phyloP scores from a whole-genome alignment of 1,140 invertebrate genomes.

The Agrilus planipennis region DNA sequence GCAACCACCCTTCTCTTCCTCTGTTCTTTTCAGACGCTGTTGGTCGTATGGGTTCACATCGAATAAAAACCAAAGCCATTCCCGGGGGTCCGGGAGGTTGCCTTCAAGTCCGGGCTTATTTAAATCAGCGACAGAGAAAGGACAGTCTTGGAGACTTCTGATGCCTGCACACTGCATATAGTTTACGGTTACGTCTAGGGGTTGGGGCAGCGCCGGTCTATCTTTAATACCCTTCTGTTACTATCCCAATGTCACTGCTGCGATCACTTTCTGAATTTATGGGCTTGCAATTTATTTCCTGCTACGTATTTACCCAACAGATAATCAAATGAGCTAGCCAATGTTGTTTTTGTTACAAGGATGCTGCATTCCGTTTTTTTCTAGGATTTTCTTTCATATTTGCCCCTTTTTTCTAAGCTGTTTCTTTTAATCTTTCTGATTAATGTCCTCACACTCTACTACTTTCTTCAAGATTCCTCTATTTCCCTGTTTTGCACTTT shows the following conservation, averaged over 20 bases:
- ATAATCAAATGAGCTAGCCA: no score
- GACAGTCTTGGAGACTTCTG: conserved; percentile 3
- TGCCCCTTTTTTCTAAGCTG: no score
- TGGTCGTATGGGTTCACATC: no score
- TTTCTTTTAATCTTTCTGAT: no score
- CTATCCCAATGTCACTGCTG: not conserved
- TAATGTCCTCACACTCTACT: no score
- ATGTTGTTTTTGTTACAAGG: not conserved
- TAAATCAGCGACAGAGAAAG: not conserved
- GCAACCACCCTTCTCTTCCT: no score
- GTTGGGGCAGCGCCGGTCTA: not conserved
- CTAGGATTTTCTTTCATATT: no score
- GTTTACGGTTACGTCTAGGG: not conserved
- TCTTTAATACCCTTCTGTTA: not conserved
- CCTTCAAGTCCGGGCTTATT: no score
- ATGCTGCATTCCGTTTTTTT: not conserved
- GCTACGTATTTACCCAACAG: conserved; percentile 4
- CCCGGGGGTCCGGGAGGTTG: not conserved
- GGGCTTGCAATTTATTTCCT: conserved; percentile 6
- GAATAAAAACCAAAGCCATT: not conserved
- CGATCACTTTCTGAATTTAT: not conserved
- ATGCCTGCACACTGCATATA: conserved; percentile 4
- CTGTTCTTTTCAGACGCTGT: no score
- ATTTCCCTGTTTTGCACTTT: no score
- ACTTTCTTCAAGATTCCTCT: no score